Conservation (phyloP, 1,140 invertebrate species). For the Trachelipus rathkii region DNA sequence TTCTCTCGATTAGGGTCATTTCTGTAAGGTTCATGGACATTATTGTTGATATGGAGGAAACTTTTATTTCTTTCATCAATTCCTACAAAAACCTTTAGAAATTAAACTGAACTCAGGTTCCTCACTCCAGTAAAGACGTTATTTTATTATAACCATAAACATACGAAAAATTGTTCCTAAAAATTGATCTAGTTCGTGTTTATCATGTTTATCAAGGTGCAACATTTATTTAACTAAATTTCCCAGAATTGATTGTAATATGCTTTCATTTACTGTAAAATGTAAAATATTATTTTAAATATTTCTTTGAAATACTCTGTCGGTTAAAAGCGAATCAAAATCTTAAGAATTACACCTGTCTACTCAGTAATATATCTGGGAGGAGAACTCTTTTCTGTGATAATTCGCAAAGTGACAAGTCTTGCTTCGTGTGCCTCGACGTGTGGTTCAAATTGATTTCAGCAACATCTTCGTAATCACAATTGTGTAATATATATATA, state of each 20-base stretch:
- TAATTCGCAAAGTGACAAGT: no score
- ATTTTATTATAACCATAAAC: constrained; percentile 9
- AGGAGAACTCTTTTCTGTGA: no score
- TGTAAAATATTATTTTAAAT: constrained; percentile 25
- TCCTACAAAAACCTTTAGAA: constrained; percentile 27
- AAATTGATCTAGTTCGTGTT: no score
- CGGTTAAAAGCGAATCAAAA: no score
- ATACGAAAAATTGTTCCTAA: constrained; percentile 24
- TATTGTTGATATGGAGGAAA: constrained; percentile 29
- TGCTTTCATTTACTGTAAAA: constrained; percentile 26
- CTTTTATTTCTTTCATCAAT: constrained; percentile 31
- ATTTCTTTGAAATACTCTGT: constrained; percentile 28
- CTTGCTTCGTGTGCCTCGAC: no score
- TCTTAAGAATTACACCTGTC: no score
- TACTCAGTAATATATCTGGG: no score
- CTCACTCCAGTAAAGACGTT: constrained; percentile 2
- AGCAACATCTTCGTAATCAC: no score
- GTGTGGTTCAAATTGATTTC: no score
- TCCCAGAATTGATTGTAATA: constrained; percentile 28
- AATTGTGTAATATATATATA: no score
- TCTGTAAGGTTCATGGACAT: constrained; percentile 5
- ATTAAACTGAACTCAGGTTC: constrained; percentile 22
- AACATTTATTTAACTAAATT: constrained; percentile 33
- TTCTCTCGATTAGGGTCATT: not conserved
- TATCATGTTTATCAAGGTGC: constrained; percentile 21